Base-by-base conservation (phyloP, 2,113 vertebrate species). In the Hippopotamus amphibius region DNA sequence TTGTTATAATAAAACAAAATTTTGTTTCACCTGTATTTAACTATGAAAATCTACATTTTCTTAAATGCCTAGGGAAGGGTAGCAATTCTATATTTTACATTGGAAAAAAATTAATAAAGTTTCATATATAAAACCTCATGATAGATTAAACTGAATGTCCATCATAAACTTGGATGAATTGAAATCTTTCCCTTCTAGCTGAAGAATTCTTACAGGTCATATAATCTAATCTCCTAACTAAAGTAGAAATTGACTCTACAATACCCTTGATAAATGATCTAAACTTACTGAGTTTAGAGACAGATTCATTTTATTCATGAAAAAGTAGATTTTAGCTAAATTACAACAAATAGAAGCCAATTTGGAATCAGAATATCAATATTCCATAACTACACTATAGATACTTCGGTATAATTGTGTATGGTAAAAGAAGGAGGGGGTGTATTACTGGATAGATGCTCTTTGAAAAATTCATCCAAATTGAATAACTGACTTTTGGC, bases 1-100 rank as follows among this genome's bases (percentile, higher is more conserved):
- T 74, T 93, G 95, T 87, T 33, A 63, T 95, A 87, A 72, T 87
- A 82, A 90, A 91, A 80, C 41, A 96, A 88, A 82, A 83, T 12
- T 80, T 93, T 59, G 33, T 84, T 84, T 57, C 63, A 22, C 15
- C 4, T 71, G 19, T 72, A 65, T 46, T 66, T 80, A 82, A 66
- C 19, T 46, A 37, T 57, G 57, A 61, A 93, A 84, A 88, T 55
- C 21, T 61, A 50, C 48, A 33, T 72, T 88, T 88, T 88, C 69
- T 92, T 41, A 80, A 88, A 88, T 95, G n/a, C n/a, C 46, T 84
- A 79, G 33, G 83, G 33, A 85, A 46, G 28, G 1, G 6, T 24
- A 63, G 9, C 19, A 61, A 53, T 46, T 93, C 33, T 48, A 61
- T 11, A 46, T 91, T 80, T 83, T 93, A 71, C 65, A 37, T 6